Conservation (phyloP, 2,113 vertebrate species). For the Macaca nemestrina region DNA sequence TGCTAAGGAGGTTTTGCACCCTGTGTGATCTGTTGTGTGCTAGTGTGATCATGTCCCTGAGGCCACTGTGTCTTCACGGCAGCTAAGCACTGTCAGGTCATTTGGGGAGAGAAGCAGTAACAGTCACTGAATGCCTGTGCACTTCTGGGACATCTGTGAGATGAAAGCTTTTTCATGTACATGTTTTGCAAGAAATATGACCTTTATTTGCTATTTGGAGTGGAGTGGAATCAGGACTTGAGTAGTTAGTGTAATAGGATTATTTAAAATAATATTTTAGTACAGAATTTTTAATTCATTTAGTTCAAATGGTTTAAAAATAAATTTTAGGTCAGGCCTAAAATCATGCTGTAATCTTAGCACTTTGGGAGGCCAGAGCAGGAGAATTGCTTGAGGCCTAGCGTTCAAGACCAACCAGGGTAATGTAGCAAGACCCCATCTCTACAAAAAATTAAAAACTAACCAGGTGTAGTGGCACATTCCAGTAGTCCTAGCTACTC, state of each 20-base stretch:
- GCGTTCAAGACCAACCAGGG: too few species aligned
- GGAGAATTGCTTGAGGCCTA: too few species aligned
- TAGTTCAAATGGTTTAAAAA: not conserved
- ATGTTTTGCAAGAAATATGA: slow-evolving; percentile 76
- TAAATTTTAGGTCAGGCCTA: not conserved
- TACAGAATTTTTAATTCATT: not conserved
- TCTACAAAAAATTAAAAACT: too few species aligned
- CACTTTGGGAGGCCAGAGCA: too few species aligned
- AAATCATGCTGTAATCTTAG: too few species aligned
- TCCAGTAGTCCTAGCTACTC: too few species aligned
- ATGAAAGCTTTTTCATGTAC: slow-evolving; percentile 77
- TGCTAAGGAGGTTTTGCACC: not conserved
- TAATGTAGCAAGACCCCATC: too few species aligned
- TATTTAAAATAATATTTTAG: slow-evolving; percentile 78
- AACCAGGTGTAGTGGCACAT: too few species aligned
- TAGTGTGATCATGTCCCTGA: not conserved
- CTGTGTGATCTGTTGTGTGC: not conserved
- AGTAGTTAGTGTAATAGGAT: slow-evolving; percentile 67
- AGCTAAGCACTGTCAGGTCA: slow-evolving; percentile 19
- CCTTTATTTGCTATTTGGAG: slow-evolving; percentile 76
- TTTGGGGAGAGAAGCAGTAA: not conserved
- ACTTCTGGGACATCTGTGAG: slow-evolving; percentile 73
- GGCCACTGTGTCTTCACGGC: not conserved
- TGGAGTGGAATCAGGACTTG: slow-evolving; percentile 72
- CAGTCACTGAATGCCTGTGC: slow-evolving; percentile 25